Evolutionary conservation across 2,888 invertebrate species (phyloP).

Genomic region (Pyrrhia umbra): DNA sequence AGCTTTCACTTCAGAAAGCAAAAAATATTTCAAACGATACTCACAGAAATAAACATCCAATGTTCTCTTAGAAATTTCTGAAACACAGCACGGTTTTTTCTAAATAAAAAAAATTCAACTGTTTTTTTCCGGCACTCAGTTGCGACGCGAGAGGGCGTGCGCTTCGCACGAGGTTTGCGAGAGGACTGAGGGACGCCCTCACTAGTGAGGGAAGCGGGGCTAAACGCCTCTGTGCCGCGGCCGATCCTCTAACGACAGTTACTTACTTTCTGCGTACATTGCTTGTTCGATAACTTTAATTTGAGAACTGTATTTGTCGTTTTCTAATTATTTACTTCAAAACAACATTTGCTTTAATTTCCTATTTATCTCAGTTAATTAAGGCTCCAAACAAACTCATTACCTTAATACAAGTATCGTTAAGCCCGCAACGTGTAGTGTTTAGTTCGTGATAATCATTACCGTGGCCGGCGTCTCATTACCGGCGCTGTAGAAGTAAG

Average conservation of each 20-base stretch:
- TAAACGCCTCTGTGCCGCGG: constrained; percentile 70
- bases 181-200: constrained; percentile 85
- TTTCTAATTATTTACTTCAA: background rate
- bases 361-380: background rate
- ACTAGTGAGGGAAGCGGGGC: constrained; percentile 81
- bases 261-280: constrained; percentile 77
- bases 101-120: constrained; percentile 77
- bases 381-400: background rate
- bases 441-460: constrained; percentile 1
- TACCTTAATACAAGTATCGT: background rate
- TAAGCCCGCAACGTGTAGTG: constrained; percentile 61
- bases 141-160: constrained; percentile 71
- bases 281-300: constrained; percentile 50
- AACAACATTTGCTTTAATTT: background rate
- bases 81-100: constrained; percentile 85
- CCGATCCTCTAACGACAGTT: constrained; percentile 64
- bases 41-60: constrained; percentile 84
- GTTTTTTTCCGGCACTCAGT: constrained; percentile 72
- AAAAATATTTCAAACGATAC: constrained; percentile 68
- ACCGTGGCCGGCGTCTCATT: constrained; percentile 14
- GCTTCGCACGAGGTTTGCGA: constrained; percentile 67
- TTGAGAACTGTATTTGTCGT: background rate
- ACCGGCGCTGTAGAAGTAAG: constrained; percentile 67
- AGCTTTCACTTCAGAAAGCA: constrained; percentile 71
- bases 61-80: constrained; percentile 68